A percentile compares a stretch with the other conserved stretches of the same genome.
phyloP scores from a whole-genome alignment of 1,140 invertebrate genomes.

The Spodoptera litura region DNA sequence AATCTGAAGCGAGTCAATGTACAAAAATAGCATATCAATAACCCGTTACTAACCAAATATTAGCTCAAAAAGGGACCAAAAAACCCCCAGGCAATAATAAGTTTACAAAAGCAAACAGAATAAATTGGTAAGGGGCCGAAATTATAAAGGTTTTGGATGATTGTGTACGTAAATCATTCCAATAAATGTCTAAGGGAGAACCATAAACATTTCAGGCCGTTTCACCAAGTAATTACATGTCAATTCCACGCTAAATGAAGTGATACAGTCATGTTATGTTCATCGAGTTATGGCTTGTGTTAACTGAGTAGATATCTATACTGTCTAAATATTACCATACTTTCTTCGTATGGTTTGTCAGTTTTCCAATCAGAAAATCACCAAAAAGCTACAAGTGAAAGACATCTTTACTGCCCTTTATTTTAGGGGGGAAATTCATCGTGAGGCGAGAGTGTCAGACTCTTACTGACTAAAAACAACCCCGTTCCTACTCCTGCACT shows the following conservation, averaged over 20 bases:
- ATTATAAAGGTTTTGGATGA: not conserved
- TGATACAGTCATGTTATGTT: not conserved
- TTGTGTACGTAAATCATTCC: not conserved
- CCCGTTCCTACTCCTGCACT: too few relatives aligned
- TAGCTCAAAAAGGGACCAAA: slow-evolving; percentile 1
- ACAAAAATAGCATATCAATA: not conserved
- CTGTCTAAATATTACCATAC: too few relatives aligned
- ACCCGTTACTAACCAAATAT: not conserved
- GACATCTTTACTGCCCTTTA: too few relatives aligned
- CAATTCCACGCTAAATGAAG: not conserved
- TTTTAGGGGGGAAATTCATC: too few relatives aligned
- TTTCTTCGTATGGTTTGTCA: too few relatives aligned
- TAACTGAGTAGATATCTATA: not conserved
- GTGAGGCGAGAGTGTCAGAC: too few relatives aligned
- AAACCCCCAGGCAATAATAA: not conserved
- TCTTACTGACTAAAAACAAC: too few relatives aligned
- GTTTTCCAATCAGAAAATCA: not conserved
- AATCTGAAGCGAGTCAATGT: too few relatives aligned
- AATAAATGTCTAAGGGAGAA: not conserved
- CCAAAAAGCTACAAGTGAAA: not conserved
- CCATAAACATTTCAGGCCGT: not conserved
- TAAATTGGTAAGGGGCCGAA: not conserved
- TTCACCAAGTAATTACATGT: not conserved
- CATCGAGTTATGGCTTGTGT: not conserved
- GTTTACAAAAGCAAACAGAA: slow-evolving; percentile 15